Evolutionary conservation across 2,113 vertebrate genomes (phyloP).

Genomic region (Alligator mississippiensis): DNA sequence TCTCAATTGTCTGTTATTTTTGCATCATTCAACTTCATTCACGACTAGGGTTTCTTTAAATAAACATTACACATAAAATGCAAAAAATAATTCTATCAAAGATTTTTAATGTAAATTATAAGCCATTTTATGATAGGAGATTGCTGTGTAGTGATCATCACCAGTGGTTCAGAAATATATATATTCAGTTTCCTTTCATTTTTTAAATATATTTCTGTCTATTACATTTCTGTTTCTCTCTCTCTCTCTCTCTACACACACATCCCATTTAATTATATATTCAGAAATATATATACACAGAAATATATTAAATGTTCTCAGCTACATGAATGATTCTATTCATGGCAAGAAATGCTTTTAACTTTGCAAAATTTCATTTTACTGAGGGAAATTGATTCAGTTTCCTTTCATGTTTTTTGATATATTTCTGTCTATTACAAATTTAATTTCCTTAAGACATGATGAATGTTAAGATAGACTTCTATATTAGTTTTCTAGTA

Average conservation of each 20-base stretch:
- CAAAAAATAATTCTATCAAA: rapidly evolving
- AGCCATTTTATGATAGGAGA: not conserved
- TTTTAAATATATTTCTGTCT: no score
- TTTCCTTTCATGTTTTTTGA: not conserved
- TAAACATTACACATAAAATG: not conserved
- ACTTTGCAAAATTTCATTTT: not conserved
- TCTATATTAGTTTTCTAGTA: not conserved
- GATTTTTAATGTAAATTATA: not conserved
- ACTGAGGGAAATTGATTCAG: not conserved
- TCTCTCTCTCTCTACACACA: no score
- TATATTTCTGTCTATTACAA: not conserved
- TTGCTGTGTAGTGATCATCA: not conserved
- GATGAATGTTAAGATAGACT: not conserved
- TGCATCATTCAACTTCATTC: not conserved
- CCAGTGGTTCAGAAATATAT: not conserved
- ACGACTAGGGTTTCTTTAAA: not conserved
- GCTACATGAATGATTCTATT: not conserved
- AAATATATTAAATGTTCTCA: not conserved
- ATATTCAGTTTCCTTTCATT: no score
- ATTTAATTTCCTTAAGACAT: not conserved
- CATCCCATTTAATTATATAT: no score
- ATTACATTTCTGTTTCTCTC: no score
- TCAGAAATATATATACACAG: not conserved
- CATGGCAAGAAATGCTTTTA: not conserved
- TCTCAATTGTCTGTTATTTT: not conserved